Conservation (phyloP, 2,888 invertebrate species). For the Hemaris fuciformis region DNA sequence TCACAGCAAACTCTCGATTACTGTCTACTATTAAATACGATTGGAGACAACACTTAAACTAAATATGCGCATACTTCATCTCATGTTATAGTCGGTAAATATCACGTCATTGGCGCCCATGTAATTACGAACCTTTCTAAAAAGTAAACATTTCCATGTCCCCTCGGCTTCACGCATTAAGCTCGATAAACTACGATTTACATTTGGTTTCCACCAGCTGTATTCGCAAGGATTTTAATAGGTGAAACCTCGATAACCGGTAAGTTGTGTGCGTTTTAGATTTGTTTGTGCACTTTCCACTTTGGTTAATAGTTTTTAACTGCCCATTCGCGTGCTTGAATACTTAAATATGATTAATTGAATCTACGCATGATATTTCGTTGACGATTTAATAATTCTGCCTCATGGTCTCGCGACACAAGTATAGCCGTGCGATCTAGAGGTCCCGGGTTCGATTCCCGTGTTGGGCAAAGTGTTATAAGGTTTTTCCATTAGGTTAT, state of each 20-base stretch:
- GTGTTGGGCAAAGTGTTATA: no score
- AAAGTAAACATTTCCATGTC: constrained; percentile 3
- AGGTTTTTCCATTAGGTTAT: no score
- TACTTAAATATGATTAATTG: not conserved
- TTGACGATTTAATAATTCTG: not conserved
- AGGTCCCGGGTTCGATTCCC: no score
- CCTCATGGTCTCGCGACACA: no score
- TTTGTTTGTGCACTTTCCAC: constrained; percentile 5
- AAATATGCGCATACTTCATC: no score
- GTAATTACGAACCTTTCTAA: constrained; percentile 5
- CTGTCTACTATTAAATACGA: not conserved
- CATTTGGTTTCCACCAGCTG: not conserved
- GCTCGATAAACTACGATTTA: constrained; percentile 5
- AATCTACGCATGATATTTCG: not conserved
- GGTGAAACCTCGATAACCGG: constrained; percentile 7
- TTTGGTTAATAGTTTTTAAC: constrained; percentile 3
- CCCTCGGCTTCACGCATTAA: constrained; percentile 2
- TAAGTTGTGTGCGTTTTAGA: not conserved
- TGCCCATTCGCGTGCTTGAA: constrained; percentile 5
- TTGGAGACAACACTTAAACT: not conserved
- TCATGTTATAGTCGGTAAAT: not conserved
- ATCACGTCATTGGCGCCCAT: not conserved
- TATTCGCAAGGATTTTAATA: constrained; percentile 4
- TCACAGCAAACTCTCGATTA: no score
- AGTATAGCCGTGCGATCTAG: no score